Base-by-base conservation (phyloP, 2,113 vertebrate genomes). In the Myrmophylax atrothorax region DNA sequence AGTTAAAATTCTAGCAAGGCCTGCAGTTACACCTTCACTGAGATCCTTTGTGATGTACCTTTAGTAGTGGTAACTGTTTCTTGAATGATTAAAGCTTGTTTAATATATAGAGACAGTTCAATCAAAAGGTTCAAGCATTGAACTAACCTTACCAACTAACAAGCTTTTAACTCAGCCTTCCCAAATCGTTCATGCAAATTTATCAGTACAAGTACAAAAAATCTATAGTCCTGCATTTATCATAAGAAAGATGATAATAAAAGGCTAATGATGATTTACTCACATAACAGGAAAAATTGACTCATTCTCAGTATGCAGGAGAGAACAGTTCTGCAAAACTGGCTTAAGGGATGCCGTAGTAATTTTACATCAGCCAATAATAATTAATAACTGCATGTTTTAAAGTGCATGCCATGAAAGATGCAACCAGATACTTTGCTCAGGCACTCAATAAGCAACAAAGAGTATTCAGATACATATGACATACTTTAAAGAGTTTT, bases 231-330 rank as follows among this genome's bases (percentile, higher is more conserved):
- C 72, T 18, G 31, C 4, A 0, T 73, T 89, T 84, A 31, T 69
- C 2, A 15, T 91, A 63, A 56, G 44, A 79, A 81, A 44, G 62
- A 66, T 35, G 37, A 63, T 58, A 42, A 86, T 1, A 1, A 88
- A 89, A 91, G 82, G 29, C 53, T 90, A 84, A 91, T 46, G 50
- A 37, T 62, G 68, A 75, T 90, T 91, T 90, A 79, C 58, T 92
- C 19, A 66, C 46, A 20, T 42, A 64, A 67, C 26, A 83, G 50
- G 78, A 95, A 84, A 84, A 90, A 24, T 40, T 84, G 84, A 63
- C 29, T 88, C 26, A 66, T 82, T 56, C 44, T 72, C n/a, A 66
- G 31, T 52, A 58, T 46, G 33, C 31, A 46, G 46, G 40, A n/a
- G 53, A 76, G 37, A 64, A 35, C 47, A 31, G 44, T 70, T 84